phyloP scores from a whole-genome alignment of 92 coral and sea anemone genomes.

The Phenganax subtilis region DNA sequence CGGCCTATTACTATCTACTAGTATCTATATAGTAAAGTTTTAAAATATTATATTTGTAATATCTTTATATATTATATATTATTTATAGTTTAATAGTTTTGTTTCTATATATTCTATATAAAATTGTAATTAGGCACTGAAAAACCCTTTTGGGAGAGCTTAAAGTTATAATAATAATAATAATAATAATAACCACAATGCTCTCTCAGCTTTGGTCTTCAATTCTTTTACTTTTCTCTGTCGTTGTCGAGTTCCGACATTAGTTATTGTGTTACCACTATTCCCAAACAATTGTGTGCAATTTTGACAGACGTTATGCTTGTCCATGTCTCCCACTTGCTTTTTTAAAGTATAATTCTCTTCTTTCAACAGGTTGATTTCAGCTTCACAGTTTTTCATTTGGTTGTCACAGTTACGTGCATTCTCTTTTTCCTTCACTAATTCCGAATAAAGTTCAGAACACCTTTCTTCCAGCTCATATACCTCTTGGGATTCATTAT shows the following conservation, averaged over 20 bases:
- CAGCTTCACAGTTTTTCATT: constrained; percentile 18
- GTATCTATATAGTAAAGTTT: too few relatives aligned
- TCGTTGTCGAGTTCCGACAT: constrained; percentile 3
- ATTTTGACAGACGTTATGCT: background rate
- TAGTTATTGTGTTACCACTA: background rate
- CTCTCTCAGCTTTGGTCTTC: constrained; percentile 19
- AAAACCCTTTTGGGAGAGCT: too few relatives aligned
- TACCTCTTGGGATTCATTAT: background rate
- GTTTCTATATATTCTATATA: too few relatives aligned
- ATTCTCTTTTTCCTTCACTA: constrained; percentile 3
- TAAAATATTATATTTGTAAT: too few relatives aligned
- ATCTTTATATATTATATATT: too few relatives aligned
- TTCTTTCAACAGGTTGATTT: constrained; percentile 1
- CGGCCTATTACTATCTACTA: too few relatives aligned
- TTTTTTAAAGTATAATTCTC: constrained; percentile 3
- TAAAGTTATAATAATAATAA: too few relatives aligned
- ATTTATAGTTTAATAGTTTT: too few relatives aligned
- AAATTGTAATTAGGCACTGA: too few relatives aligned
- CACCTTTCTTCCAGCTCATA: background rate
- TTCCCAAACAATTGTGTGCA: constrained; percentile 1
- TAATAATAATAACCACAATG: constrained; percentile 21
- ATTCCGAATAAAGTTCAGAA: background rate
- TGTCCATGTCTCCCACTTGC: constrained; percentile 10
- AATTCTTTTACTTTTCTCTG: constrained; percentile 19
- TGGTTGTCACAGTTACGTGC: background rate